These are phyloP conservation scores for Rhopalosiphum maidis DNA, from an alignment of 1,140 invertebrate species.

Conservation along the genomic window DNA sequence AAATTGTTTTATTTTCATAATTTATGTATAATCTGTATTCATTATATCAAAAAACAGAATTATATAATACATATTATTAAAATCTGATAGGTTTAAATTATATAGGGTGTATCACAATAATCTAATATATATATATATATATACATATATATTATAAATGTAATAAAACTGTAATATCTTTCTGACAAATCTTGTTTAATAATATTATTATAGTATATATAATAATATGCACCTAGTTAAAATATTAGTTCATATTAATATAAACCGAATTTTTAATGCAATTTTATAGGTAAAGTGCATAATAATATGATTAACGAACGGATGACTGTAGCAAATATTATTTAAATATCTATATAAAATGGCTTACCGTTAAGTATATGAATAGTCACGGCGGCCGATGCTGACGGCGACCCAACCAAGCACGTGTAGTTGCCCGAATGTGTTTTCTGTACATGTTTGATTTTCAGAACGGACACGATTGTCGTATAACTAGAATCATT, in stretches of 20 bases:
- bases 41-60: neutral
- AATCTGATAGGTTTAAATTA: neutral
- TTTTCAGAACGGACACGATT: slow-evolving; percentile 63
- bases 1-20: neutral
- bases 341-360: neutral
- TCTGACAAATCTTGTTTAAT: too few species aligned
- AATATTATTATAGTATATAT: too few species aligned
- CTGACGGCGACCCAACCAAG: slow-evolving; percentile 62
- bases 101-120: too few species aligned
- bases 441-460: slow-evolving; percentile 64
- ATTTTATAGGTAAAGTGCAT: neutral
- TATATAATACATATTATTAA: neutral
- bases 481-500: slow-evolving; percentile 61
- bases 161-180: too few species aligned
- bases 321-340: neutral
- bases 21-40: neutral
- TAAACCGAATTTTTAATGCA: neutral
- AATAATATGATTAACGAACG: neutral
- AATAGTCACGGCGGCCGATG: slow-evolving; percentile 65
- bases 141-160: too few species aligned
- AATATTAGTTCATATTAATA: too few species aligned
- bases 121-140: too few species aligned
- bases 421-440: slow-evolving; percentile 67
- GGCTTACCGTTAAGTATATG: slow-evolving; percentile 67
- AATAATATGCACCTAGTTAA: too few species aligned